Conservation (phyloP, 2,113 vertebrate species). For the Mormoops blainvillei region DNA sequence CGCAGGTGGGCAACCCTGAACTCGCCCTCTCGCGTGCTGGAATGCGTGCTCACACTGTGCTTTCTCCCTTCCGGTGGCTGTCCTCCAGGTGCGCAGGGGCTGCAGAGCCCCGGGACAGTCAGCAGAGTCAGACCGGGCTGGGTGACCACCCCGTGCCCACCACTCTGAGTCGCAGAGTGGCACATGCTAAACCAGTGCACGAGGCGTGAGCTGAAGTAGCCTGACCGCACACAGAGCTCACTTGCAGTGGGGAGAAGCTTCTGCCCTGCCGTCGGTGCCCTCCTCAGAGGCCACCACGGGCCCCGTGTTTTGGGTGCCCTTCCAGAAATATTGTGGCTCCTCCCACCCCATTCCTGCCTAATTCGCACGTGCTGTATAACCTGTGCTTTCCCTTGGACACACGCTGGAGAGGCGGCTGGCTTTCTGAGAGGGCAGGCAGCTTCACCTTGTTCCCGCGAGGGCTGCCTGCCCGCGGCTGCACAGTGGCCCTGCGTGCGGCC, state of each 20-base stretch:
- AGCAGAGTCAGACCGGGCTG: too few species aligned
- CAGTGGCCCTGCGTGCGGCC: background rate
- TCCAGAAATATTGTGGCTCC: background rate
- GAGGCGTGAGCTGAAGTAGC: background rate
- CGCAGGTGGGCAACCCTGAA: background rate
- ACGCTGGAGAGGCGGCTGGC: background rate
- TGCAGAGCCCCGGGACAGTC: background rate
- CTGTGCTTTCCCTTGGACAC: background rate
- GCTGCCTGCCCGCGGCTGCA: background rate
- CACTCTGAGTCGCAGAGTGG: background rate
- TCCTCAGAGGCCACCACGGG: background rate
- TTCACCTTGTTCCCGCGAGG: too few species aligned
- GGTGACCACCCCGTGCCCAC: background rate
- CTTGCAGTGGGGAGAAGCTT: background rate
- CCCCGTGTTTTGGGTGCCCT: background rate
- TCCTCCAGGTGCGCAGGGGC: background rate
- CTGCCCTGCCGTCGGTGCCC: background rate
- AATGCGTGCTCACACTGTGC: background rate
- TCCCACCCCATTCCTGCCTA: background rate
- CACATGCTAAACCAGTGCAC: background rate
- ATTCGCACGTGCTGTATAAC: background rate
- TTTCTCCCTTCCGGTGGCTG: background rate
- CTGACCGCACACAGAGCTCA: background rate
- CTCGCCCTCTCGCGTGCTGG: fast-evolving
- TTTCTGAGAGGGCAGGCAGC: background rate